Conservation (phyloP, 2,113 vertebrate genomes). For the Nicator chloris region DNA sequence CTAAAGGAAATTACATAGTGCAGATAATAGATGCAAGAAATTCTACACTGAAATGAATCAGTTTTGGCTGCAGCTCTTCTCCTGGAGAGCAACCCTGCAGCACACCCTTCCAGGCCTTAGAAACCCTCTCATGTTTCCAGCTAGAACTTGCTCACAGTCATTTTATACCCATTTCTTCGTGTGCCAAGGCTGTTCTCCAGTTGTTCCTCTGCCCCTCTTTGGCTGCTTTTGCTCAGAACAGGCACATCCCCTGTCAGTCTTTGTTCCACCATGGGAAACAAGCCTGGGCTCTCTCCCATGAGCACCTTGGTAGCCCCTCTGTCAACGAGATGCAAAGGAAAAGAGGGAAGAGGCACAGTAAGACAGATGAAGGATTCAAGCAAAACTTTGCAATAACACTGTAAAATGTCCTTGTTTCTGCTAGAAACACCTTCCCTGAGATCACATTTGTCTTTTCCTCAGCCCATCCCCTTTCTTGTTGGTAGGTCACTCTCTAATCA, state of each 20-base stretch:
- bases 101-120: not conserved
- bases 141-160: not conserved
- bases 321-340: not conserved
- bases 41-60: not conserved
- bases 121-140: not conserved
- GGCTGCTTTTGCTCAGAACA: not conserved
- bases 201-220: not conserved
- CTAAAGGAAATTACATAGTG: not conserved
- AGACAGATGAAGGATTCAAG: not conserved
- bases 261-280: accelerated
- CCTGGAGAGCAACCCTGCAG: not conserved
- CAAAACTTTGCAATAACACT: not conserved
- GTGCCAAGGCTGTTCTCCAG: not conserved
- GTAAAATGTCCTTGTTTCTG: not conserved
- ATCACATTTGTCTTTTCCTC: not conserved
- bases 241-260: not conserved
- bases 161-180: not conserved
- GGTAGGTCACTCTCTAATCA: not conserved
- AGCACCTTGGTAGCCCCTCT: not conserved
- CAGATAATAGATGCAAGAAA: constrained; percentile 3
- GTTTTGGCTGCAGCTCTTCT: not conserved
- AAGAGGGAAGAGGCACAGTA: not conserved
- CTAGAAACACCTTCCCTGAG: not conserved
- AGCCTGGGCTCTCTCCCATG: not conserved
- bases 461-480: not conserved